phyloP scores from a whole-genome alignment of 2,888 invertebrate genomes.

The Zygogramma bicolorata region DNA sequence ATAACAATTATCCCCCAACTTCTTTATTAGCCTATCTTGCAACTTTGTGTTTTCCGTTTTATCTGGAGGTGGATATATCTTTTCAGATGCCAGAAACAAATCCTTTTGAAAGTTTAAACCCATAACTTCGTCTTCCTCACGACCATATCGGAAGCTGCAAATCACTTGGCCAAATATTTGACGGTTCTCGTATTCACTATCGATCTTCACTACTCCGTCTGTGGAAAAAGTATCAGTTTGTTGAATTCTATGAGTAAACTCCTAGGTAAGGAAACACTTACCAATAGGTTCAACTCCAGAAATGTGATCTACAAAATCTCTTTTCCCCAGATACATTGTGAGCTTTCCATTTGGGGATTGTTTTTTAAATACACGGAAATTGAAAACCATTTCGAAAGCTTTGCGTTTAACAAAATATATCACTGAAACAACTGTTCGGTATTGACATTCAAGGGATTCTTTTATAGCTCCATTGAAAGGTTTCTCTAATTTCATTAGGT shows the following conservation, averaged over 20 bases:
- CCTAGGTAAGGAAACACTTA: too few relatives aligned
- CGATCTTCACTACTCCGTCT: constrained; percentile 92
- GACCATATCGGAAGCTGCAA: constrained; percentile 92
- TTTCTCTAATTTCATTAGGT: constrained; percentile 46
- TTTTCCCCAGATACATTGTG: constrained; percentile 86
- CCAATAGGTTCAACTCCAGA: constrained; percentile 89
- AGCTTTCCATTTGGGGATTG: constrained; percentile 89
- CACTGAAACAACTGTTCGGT: neutral
- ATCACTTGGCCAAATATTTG: constrained; percentile 91
- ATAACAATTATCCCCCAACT: constrained; percentile 86
- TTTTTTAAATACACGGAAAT: constrained; percentile 93
- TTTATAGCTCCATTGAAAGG: constrained; percentile 45
- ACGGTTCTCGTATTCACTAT: constrained; percentile 88
- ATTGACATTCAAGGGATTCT: neutral
- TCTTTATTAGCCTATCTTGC: constrained; percentile 87
- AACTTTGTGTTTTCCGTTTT: constrained; percentile 77
- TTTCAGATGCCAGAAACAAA: constrained; percentile 86
- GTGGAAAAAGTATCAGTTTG: constrained; percentile 40
- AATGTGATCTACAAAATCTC: constrained; percentile 90
- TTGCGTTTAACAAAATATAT: neutral
- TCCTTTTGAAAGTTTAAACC: constrained; percentile 96
- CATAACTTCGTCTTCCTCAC: constrained; percentile 94
- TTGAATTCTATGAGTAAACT: too few relatives aligned
- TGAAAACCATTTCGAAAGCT: constrained; percentile 80
- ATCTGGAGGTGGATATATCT: constrained; percentile 82